A percentile compares a stretch with the other conserved stretches of the same genome.
phyloP scores from a whole-genome alignment of 1,140 invertebrate genomes.

The Drosophila biarmipes region DNA sequence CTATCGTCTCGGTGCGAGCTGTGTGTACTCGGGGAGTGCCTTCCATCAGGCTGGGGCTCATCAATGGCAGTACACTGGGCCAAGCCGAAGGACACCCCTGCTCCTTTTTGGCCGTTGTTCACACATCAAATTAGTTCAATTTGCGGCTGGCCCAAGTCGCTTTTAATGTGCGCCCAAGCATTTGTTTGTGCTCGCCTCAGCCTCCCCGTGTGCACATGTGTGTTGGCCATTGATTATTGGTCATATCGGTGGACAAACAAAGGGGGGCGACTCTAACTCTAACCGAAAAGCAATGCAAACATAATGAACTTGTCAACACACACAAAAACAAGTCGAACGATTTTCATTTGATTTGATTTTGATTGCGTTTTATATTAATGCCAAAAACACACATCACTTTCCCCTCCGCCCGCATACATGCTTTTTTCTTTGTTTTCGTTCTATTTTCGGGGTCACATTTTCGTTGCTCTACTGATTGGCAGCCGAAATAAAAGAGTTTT shows the following conservation, averaged over 20 bases:
- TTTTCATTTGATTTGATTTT: constrained; percentile 83
- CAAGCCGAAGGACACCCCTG: background rate
- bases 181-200: constrained; percentile 17
- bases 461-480: constrained; percentile 35
- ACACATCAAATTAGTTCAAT: constrained; percentile 80
- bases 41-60: constrained; percentile 31
- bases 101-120: constrained; percentile 53
- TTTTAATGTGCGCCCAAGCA: constrained; percentile 64
- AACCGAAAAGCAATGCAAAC: constrained; percentile 73
- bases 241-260: constrained; percentile 68
- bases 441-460: constrained; percentile 26
- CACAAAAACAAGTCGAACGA: constrained; percentile 61
- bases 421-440: constrained; percentile 1
- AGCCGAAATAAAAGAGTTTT: constrained; percentile 11
- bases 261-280: constrained; percentile 10
- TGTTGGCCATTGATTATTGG: constrained; percentile 53
- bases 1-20: background rate
- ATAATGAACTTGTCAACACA: constrained; percentile 77
- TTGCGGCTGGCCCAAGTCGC: constrained; percentile 63
- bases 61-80: constrained; percentile 12
- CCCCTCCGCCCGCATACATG: background rate
- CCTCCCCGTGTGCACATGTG: constrained; percentile 12
- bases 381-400: constrained; percentile 39
- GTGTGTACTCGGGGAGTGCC: background rate
- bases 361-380: constrained; percentile 78